phyloP scores from a whole-genome alignment of 2,113 vertebrate genomes.

The Rhabdomys dilectus region DNA sequence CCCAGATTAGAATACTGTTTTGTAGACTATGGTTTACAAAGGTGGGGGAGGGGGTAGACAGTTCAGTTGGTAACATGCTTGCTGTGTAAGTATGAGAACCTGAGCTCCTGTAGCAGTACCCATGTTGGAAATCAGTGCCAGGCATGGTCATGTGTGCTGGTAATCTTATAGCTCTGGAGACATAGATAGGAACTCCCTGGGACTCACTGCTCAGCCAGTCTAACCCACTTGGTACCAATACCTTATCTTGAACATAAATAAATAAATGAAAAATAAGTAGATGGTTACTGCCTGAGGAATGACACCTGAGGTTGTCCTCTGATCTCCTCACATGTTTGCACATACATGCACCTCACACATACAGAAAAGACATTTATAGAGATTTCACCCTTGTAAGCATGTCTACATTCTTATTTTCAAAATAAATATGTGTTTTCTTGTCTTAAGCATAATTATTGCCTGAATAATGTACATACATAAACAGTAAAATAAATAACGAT shows the following conservation, averaged over 20 bases:
- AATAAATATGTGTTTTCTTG: not conserved
- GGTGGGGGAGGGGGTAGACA: fast-evolving
- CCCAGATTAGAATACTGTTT: slow-evolving; percentile 31
- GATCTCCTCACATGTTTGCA: not conserved
- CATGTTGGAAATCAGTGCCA: too few species aligned
- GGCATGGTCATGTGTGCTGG: not conserved
- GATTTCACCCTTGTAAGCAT: too few species aligned
- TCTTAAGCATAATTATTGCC: slow-evolving; percentile 13
- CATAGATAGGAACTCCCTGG: not conserved
- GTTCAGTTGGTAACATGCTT: not conserved
- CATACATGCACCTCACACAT: not conserved
- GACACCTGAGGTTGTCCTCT: not conserved
- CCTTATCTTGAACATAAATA: not conserved
- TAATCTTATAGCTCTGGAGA: not conserved
- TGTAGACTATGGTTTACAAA: not conserved
- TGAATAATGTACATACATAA: not conserved
- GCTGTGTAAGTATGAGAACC: not conserved
- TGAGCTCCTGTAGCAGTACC: not conserved
- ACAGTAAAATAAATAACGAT: not conserved
- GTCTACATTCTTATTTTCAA: not conserved
- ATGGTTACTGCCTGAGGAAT: not conserved
- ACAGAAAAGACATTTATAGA: not conserved
- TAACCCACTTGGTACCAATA: not conserved
- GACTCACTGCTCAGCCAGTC: not conserved
- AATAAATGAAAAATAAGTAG: not conserved